A percentile compares a stretch with the other conserved stretches of the same genome.
Conservation (phyloP, 1,140 invertebrate genomes). For the Ostrea denselamellosa region DNA sequence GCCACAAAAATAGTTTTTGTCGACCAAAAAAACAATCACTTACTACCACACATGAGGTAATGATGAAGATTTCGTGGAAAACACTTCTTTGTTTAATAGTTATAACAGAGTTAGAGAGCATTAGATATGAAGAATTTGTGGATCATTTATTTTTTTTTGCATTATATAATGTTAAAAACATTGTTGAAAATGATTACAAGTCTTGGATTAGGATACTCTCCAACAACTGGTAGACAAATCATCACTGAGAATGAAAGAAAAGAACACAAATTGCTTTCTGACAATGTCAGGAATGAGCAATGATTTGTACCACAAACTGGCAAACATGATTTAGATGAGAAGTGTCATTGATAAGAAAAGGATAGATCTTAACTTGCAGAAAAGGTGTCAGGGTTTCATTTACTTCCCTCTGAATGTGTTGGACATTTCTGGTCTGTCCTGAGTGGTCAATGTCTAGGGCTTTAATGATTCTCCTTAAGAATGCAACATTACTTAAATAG, state of each 20-base stretch:
- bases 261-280: constrained; percentile 21
- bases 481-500: too few species aligned
- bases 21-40: background rate
- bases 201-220: background rate
- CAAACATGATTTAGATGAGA: constrained; percentile 21
- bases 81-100: background rate
- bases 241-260: background rate
- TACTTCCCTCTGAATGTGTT: background rate
- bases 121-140: background rate
- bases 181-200: background rate
- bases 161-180: constrained; percentile 27
- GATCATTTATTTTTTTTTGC: constrained; percentile 10
- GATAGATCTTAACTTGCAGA: constrained; percentile 6
- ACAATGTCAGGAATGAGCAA: background rate
- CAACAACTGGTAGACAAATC: constrained; percentile 8
- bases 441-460: background rate
- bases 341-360: constrained; percentile 34
- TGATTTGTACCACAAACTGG: background rate
- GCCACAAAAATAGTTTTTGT: background rate
- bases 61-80: background rate
- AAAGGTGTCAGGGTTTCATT: constrained; percentile 19
- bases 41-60: constrained; percentile 26
- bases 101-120: background rate
- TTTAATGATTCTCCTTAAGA: background rate
- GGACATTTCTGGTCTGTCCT: background rate